Evolutionary conservation across 2,113 vertebrate species (phyloP).

Genomic region (Lates calcarifer): DNA sequence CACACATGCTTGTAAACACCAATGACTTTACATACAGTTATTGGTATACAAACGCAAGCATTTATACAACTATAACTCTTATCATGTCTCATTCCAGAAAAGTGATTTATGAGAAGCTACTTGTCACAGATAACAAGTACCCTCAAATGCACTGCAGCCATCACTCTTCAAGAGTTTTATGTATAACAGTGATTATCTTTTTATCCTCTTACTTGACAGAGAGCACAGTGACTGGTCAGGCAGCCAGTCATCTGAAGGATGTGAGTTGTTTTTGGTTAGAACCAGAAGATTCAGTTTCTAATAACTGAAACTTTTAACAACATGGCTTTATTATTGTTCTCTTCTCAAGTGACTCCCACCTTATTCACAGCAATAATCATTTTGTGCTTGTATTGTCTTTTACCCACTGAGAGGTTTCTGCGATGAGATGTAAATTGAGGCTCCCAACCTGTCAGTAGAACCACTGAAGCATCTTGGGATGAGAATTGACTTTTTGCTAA

Average conservation of each 20-base stretch:
- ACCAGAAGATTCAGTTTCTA: not conserved
- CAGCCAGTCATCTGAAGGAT: not conserved
- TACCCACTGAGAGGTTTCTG: not conserved
- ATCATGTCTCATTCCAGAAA: not conserved
- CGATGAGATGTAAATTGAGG: not conserved
- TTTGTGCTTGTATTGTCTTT: not conserved
- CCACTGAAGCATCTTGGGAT: not conserved
- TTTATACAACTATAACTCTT: not conserved
- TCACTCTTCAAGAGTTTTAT: not conserved
- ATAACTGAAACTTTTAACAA: not conserved
- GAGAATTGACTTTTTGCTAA: not conserved
- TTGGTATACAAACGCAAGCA: no score
- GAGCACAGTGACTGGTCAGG: not conserved
- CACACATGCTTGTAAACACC: no score
- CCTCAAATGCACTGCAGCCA: not conserved
- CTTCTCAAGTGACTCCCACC: not conserved
- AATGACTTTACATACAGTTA: no score
- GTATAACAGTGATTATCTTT: constrained; percentile 21
- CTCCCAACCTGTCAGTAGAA: not conserved
- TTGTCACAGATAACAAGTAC: not conserved
- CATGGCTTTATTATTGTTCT: not conserved
- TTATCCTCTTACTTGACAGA: constrained; percentile 19
- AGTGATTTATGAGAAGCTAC: not conserved
- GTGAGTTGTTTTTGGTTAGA: no score
- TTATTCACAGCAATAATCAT: not conserved